These are phyloP conservation scores for Halisarca cf. caerulea DNA, from an alignment of 37 sponge, comb jelly and placozoan genomes.

Conservation along the genomic window DNA sequence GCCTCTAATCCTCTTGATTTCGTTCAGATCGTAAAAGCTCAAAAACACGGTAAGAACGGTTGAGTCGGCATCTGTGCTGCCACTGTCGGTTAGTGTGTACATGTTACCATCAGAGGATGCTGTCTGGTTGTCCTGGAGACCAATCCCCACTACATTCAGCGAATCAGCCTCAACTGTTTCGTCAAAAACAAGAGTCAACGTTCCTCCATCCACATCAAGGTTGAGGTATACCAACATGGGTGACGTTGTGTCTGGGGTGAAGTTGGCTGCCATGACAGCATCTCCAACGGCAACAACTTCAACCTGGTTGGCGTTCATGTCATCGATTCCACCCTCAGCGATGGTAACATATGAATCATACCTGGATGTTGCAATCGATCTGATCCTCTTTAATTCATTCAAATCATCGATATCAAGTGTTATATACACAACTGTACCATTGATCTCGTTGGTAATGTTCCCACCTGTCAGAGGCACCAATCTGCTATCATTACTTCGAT, in stretches of 20 bases:
- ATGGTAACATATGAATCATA: slow-evolving; percentile 66
- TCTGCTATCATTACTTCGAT: not conserved
- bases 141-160: slow-evolving; percentile 52
- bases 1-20: slow-evolving; percentile 77
- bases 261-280: slow-evolving; percentile 36
- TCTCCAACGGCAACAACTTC: slow-evolving; percentile 3
- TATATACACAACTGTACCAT: slow-evolving; percentile 63
- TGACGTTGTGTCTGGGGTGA: slow-evolving; percentile 50
- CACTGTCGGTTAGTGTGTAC: slow-evolving; percentile 71
- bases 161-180: slow-evolving; percentile 86
- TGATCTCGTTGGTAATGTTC: slow-evolving; percentile 28
- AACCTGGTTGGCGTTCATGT: slow-evolving; percentile 70
- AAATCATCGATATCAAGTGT: slow-evolving; percentile 53
- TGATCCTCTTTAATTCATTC: slow-evolving; percentile 73
- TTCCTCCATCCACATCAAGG: slow-evolving; percentile 66
- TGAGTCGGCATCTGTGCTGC: slow-evolving; percentile 51
- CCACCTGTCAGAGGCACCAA: slow-evolving; percentile 62
- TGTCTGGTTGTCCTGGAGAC: slow-evolving; percentile 50
- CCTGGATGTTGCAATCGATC: slow-evolving; percentile 46
- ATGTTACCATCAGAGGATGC: slow-evolving; percentile 18
- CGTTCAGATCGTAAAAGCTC: slow-evolving; percentile 81
- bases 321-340: slow-evolving; percentile 54
- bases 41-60: slow-evolving; percentile 61
- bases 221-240: slow-evolving; percentile 57
- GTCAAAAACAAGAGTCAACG: slow-evolving; percentile 67